Evolutionary conservation across 2,888 invertebrate species (phyloP).

Genomic region (Emmelina monodactyla): DNA sequence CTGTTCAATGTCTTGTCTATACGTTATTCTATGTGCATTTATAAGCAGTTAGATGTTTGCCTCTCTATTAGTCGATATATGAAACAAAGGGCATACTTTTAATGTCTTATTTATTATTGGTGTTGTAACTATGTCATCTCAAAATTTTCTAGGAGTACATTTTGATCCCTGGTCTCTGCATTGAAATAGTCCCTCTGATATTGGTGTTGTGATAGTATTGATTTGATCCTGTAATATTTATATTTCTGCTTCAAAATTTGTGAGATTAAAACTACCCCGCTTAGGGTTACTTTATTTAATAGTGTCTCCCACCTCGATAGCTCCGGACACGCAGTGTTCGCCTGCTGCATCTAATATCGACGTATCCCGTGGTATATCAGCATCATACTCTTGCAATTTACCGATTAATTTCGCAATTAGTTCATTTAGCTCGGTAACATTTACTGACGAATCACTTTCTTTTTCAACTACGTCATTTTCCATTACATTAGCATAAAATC

Average conservation of each 20-base stretch:
- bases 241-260: slow-evolving; percentile 31
- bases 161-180: slow-evolving; percentile 53
- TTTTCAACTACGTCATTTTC: slow-evolving; percentile 29
- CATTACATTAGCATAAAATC: slow-evolving; percentile 29
- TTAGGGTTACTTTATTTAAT: slow-evolving; percentile 50
- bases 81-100: slow-evolving; percentile 49
- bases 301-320: slow-evolving; percentile 58
- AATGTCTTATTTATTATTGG: slow-evolving; percentile 56
- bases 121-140: slow-evolving; percentile 52
- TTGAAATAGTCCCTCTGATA: slow-evolving; percentile 57
- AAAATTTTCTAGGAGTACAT: slow-evolving; percentile 45
- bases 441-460: slow-evolving; percentile 23
- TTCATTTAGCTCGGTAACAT: slow-evolving; percentile 25
- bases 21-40: slow-evolving; percentile 61
- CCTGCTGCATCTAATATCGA: slow-evolving; percentile 27
- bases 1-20: slow-evolving; percentile 52
- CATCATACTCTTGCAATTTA: neutral
- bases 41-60: slow-evolving; percentile 61
- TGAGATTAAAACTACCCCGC: slow-evolving; percentile 34
- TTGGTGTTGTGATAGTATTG: slow-evolving; percentile 60
- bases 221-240: slow-evolving; percentile 38
- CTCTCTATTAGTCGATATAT: slow-evolving; percentile 56
- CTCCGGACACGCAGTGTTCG: too few relatives aligned
- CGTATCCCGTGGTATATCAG: slow-evolving; percentile 37
- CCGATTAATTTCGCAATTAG: too few relatives aligned